Evolutionary conservation across 2,888 invertebrate species (phyloP).

Genomic region (Chrysina gloriosa): DNA sequence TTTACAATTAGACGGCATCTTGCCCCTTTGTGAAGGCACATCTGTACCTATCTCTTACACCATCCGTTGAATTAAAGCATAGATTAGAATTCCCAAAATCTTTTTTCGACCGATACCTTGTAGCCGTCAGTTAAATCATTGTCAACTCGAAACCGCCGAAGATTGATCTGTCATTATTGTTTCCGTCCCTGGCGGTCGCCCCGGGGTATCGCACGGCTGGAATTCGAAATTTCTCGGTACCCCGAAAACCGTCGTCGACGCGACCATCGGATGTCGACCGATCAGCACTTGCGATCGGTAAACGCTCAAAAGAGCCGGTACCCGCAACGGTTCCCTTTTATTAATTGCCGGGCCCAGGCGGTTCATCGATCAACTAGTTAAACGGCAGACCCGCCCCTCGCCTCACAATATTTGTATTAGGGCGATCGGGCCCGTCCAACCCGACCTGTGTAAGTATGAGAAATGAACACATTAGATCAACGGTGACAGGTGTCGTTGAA

Average conservation of each 20-base stretch:
- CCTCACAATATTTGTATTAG: slow-evolving; percentile 62
- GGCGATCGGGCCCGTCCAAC: slow-evolving; percentile 39
- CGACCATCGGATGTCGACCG: background rate
- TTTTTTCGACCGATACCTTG: background rate
- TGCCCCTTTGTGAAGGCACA: too few relatives aligned
- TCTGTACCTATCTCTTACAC: too few relatives aligned
- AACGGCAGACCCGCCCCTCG: slow-evolving; percentile 52
- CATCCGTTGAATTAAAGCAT: too few relatives aligned
- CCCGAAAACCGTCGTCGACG: background rate
- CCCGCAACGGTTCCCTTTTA: slow-evolving; percentile 38
- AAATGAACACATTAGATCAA: slow-evolving; percentile 55
- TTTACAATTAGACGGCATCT: too few relatives aligned
- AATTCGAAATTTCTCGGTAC: slow-evolving; percentile 15
- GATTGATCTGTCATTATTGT: slow-evolving; percentile 48
- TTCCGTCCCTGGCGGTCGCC: slow-evolving; percentile 30
- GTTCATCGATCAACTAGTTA: slow-evolving; percentile 57
- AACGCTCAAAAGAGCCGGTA: background rate
- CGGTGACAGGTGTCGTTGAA: slow-evolving; percentile 55
- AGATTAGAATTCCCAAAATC: too few relatives aligned
- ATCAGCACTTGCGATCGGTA: background rate
- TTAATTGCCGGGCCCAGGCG: slow-evolving; percentile 52
- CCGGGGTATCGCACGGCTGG: background rate
- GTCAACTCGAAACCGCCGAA: slow-evolving; percentile 44
- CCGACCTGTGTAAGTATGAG: slow-evolving; percentile 52
- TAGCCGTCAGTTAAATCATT: slow-evolving; percentile 33